Evolutionary conservation across 1,140 invertebrate genomes (phyloP), one percentile per base, ranked within the genome.

Genomic region (Drosophila hydei): DNA sequence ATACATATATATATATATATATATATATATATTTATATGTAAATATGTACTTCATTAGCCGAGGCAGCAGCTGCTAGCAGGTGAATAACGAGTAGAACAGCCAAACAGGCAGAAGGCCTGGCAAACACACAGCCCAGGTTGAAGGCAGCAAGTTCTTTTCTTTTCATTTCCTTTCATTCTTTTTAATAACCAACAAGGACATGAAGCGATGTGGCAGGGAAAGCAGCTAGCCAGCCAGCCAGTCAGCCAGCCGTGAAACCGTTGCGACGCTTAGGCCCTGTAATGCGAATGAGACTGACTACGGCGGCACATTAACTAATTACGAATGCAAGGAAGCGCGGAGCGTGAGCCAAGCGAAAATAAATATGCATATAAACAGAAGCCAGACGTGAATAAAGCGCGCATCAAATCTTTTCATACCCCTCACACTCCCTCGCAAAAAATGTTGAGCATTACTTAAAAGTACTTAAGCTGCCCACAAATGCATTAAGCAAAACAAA

Each of bases 241-340:
- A 42, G n/a, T 45, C 43, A 4, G 8, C 23, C 14, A n/a, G 18
- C 30, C 33, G 12, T 9, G 51, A 33, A 58, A 62, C 21, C 54
- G 48, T 56, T n/a, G 58, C 50, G 58, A 30, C 58, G 65, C 58
- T 61, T 63, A 47, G 33, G 50, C 48, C n/a, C 30, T 42, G 38
- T 42, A 54, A 54, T 70, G 55, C n/a, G 21, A 58, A 58, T 40
- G 75, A 64, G 79, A 72, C 79, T 58, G 76, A 65, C 62, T 38
- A 38, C 56, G 76, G 43, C 62, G 52, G 68, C 72, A 87, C 80
- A 85, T 85, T 81, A 85, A 87, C 77, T 85, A 85, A 85, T 85
- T 87, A 85, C 81, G 56, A 72, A 61, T 52, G 58, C 55, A 75
- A 51, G 40, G 19, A 30, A 43, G 23, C 47, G 25, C n/a, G 45